phyloP scores from a whole-genome alignment of 2,888 invertebrate genomes.

The Andrena minutula region DNA sequence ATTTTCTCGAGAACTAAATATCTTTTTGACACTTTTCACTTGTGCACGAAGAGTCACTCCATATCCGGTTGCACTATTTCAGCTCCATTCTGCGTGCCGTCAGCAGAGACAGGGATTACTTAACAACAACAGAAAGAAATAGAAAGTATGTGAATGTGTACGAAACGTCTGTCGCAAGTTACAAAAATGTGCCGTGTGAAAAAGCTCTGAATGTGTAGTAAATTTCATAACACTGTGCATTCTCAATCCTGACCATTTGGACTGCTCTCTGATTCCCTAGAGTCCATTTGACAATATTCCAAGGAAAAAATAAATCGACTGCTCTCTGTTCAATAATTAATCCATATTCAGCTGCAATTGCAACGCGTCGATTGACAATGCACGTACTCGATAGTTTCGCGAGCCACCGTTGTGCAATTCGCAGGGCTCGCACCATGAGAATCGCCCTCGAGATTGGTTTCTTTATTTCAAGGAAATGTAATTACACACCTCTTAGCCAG shows the following conservation, averaged over 20 bases:
- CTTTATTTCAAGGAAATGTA: conserved; percentile 55
- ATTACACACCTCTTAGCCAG: conserved; percentile 50
- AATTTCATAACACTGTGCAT: neutral
- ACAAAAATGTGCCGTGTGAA: neutral
- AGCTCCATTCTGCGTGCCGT: too few species aligned
- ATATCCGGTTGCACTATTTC: too few species aligned
- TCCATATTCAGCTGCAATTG: conserved; percentile 15
- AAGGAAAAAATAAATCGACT: too few species aligned
- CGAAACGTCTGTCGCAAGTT: neutral
- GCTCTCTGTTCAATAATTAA: neutral
- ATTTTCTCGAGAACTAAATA: too few species aligned
- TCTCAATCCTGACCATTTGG: too few species aligned
- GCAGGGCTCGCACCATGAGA: neutral
- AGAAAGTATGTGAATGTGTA: too few species aligned
- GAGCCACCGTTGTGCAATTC: conserved; percentile 44
- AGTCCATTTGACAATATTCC: too few species aligned
- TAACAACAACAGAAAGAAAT: too few species aligned
- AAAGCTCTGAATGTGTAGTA: neutral
- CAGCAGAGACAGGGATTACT: too few species aligned
- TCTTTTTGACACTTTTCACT: too few species aligned
- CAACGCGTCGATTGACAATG: conserved; percentile 7
- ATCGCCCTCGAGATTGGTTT: neutral
- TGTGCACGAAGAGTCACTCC: too few species aligned
- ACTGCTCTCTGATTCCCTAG: too few species aligned
- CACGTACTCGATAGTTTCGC: neutral